Conservation (phyloP, 1,140 invertebrate species). For the Portunus trituberculatus region DNA sequence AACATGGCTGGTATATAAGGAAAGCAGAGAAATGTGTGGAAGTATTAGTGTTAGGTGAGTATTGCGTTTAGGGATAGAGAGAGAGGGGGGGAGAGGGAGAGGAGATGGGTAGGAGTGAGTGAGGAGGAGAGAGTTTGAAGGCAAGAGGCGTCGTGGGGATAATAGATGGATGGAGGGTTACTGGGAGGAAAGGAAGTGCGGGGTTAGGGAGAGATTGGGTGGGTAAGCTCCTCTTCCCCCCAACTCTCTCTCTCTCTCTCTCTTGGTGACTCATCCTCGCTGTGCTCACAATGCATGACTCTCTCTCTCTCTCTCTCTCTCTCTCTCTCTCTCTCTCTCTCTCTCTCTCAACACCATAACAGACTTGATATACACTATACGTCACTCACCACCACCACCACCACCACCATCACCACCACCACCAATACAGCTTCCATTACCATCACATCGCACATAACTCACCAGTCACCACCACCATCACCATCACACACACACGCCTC, state of each 20-base stretch:
- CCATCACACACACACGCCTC: not conserved
- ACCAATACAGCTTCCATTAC: not conserved
- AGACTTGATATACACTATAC: too few species aligned
- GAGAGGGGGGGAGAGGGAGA: not conserved
- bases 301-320: not conserved
- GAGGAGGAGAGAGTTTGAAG: not conserved
- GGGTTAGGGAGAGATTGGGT: not conserved
- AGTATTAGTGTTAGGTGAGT: too few species aligned
- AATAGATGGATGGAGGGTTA: not conserved
- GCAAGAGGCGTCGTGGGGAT: not conserved
- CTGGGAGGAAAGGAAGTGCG: not conserved
- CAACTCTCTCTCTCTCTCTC: not conserved
- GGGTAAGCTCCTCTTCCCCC: not conserved
- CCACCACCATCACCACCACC: not conserved
- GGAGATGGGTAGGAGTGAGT: too few species aligned
- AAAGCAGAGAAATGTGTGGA: not conserved
- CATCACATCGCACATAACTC: not conserved
- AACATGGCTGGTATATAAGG: not conserved
- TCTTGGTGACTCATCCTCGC: not conserved
- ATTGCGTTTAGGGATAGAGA: not conserved
- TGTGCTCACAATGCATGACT: slow-evolving; percentile 10
- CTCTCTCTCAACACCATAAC: too few species aligned
- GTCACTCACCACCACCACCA: not conserved
- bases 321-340: not conserved
- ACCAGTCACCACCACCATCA: not conserved